Evolutionary conservation across 1,140 invertebrate genomes (phyloP).

Genomic region (Drosophila mojavensis): DNA sequence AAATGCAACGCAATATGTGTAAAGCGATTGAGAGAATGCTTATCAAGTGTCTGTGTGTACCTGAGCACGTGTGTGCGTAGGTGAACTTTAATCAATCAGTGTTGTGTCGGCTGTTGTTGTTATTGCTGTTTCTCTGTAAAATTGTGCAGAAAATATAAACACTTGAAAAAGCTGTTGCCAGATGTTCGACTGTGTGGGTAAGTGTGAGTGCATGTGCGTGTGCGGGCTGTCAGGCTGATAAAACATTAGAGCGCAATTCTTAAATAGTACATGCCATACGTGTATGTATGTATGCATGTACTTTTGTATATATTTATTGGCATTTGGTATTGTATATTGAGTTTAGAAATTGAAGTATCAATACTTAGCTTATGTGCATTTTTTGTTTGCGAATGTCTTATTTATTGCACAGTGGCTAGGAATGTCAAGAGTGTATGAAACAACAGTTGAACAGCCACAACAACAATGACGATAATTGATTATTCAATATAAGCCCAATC

Average conservation of each 20-base stretch:
- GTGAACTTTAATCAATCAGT: constrained; percentile 38
- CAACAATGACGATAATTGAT: constrained; percentile 55
- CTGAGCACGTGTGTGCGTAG: not conserved
- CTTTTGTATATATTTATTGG: constrained; percentile 2
- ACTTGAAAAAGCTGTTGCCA: constrained; percentile 39
- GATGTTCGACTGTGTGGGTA: constrained; percentile 12
- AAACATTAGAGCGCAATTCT: too few species aligned
- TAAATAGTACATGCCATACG: not conserved
- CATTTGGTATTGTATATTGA: not conserved
- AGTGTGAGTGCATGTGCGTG: not conserved
- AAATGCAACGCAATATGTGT: constrained; percentile 35
- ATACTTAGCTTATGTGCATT: not conserved
- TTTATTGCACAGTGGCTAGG: constrained; percentile 13
- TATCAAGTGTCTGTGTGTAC: not conserved
- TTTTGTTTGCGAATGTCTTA: constrained; percentile 11
- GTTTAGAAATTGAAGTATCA: constrained; percentile 6
- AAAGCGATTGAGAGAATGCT: not conserved
- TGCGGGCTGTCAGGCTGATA: not conserved
- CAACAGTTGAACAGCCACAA: constrained; percentile 13
- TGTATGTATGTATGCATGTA: not conserved
- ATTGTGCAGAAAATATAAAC: constrained; percentile 24
- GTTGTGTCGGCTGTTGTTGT: constrained; percentile 1
- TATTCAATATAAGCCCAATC: constrained; percentile 48
- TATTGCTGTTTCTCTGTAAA: constrained; percentile 3
- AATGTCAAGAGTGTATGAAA: constrained; percentile 39